These are phyloP conservation scores for Lepus oiostolus DNA, from an alignment of 2,797 vertebrate species.

Conservation along the genomic window DNA sequence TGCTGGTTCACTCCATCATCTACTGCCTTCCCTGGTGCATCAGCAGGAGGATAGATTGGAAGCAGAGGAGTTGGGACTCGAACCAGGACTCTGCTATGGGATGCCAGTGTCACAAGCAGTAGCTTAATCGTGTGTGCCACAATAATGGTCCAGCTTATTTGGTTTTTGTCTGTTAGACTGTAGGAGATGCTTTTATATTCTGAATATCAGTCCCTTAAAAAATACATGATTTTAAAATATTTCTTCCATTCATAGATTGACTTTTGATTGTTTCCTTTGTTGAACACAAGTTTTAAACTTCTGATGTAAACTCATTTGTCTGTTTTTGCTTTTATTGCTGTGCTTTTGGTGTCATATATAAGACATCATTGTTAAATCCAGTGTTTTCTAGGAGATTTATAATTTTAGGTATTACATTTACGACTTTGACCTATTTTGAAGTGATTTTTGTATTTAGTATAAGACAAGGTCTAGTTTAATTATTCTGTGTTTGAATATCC, in stretches of 20 bases:
- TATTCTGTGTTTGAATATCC: background rate
- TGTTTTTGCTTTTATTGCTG: background rate
- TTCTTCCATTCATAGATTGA: background rate
- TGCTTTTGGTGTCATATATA: background rate
- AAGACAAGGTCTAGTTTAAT: background rate
- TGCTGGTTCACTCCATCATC: no score
- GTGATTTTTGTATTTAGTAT: slow-evolving; percentile 9
- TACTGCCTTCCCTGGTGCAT: no score
- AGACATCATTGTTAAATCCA: background rate
- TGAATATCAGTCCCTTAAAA: background rate
- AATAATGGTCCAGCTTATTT: background rate
- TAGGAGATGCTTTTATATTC: background rate
- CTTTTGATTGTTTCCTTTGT: background rate
- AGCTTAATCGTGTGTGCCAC: no score
- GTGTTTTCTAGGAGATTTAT: background rate
- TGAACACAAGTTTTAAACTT: background rate
- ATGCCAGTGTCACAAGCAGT: no score
- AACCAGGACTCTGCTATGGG: no score
- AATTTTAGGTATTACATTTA: background rate
- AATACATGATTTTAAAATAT: background rate
- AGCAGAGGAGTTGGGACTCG: background rate
- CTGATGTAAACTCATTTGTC: background rate
- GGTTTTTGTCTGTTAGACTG: background rate
- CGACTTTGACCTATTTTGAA: background rate
- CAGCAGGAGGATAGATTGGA: no score